These are phyloP conservation scores for Zygothrica quintamaculata DNA, from an alignment of 2,888 invertebrate species.

Conservation along the genomic window DNA sequence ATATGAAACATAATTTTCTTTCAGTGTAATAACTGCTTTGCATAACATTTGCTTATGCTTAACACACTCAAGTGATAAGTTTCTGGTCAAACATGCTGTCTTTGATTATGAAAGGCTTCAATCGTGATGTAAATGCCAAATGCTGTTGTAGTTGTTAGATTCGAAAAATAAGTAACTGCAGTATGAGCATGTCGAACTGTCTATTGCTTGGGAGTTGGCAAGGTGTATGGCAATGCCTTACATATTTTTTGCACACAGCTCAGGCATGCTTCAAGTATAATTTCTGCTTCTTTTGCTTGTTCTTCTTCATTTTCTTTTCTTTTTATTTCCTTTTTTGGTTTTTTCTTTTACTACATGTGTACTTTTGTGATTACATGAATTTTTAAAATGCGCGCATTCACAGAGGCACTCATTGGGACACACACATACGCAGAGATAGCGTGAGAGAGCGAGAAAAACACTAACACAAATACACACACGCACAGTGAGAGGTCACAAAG, in stretches of 20 bases:
- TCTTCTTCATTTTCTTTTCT: not conserved
- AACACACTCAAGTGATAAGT: not conserved
- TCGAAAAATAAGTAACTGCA: slow-evolving; percentile 45
- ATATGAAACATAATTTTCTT: not conserved
- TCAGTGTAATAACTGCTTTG: not conserved
- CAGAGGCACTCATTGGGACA: slow-evolving; percentile 29
- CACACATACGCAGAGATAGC: slow-evolving; percentile 26
- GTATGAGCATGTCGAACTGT: not conserved
- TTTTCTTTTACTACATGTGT: slow-evolving; percentile 75
- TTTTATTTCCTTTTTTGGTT: slow-evolving; percentile 6
- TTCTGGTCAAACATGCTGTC: slow-evolving; percentile 23
- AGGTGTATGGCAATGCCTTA: slow-evolving; percentile 25
- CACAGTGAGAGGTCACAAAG: slow-evolving; percentile 22
- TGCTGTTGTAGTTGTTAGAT: slow-evolving; percentile 51
- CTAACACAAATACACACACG: slow-evolving; percentile 27
- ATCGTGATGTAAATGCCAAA: slow-evolving; percentile 49
- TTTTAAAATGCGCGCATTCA: slow-evolving; percentile 74
- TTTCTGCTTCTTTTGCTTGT: slow-evolving; percentile 4
- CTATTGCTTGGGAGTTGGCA: slow-evolving; percentile 9
- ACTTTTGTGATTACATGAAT: slow-evolving; percentile 81
- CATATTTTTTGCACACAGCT: slow-evolving; percentile 66
- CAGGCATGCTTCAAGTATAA: slow-evolving; percentile 43
- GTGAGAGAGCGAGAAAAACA: slow-evolving; percentile 6
- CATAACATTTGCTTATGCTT: no score
- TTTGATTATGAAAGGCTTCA: slow-evolving; percentile 34